Base-by-base conservation (phyloP, 2,888 invertebrate species). In the Tetropium fuscum region DNA sequence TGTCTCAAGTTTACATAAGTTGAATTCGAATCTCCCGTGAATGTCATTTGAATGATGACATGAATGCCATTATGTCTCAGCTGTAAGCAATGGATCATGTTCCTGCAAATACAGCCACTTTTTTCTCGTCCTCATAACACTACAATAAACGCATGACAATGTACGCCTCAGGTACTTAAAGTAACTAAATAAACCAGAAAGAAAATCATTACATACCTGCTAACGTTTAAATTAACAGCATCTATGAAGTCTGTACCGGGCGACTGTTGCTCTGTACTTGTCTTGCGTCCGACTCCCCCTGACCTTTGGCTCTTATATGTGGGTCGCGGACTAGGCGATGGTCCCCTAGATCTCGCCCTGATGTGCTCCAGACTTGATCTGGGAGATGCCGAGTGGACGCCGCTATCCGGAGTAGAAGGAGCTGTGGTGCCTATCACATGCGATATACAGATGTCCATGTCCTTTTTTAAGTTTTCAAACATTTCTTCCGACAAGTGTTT, bases 381-480 rank as follows among this genome's bases (percentile, higher is more conserved):
- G 3, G 81, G 80, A 1, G 80, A 80, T 0, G 75, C 73, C 1
- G 79, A 76, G 63, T 74, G 66, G 54, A 79, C 76, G 1, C 80
- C 80, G 15, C 80, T 80, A 53, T 81, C 81, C 0, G 81, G 81
- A 2, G 81, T 81, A 3, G 77, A 70, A 2, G 81, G 80, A 1
- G 78, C 80, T 5, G 71, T 79, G 2, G 78, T 75, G 1, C 94
- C 94, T 66, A 94, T 90, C 63, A 95, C 92, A 83, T 95, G 94
- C 0, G 91, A 90, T 69, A 95, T 91, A 74, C 94, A 95, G n/a
- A 87, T 86, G 80, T 93, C 93, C 87, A 95, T 93, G 64, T 87
- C 85, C 32, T 84, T 84, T 77, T 94, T 94, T 59, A 95, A 79
- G 68, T 88, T 89, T 81, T 93, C 90, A 78, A 95, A 96, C 73